Base-by-base conservation (phyloP, 2,797 vertebrate genomes). In the Eleutherodactylus coqui region DNA sequence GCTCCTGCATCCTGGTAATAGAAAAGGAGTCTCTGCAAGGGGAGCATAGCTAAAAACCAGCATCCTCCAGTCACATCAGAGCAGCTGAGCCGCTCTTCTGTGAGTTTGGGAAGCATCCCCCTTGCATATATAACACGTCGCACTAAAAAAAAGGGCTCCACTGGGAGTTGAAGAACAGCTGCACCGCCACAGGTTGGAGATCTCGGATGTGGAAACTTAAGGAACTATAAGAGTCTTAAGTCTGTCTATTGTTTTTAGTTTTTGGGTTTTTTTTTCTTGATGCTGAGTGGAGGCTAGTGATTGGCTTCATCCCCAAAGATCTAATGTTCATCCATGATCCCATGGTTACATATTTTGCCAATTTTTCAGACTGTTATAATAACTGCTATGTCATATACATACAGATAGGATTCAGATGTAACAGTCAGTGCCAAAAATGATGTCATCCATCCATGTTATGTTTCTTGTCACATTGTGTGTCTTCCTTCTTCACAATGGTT, bases 311-410 rank as follows among this genome's bases (percentile, higher is more conserved):
- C 34, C 53, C 16, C 76, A 53, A 41, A 58, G 51, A 78, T 60
- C 55, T 43, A 79, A 79, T 43, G 14, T 24, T 24, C 7, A 60
- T 60, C 6, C 24, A 9, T 27, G 27, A 60, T 79, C 76, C 76
- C 76, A 78, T 60, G 53, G 4, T 38, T 43, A 79, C 36, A 60
- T 60, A 60, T 79, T 38, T 43, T 43, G 36, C 77, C 77, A 60
- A 62, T 62, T 43, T 60, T n/a, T 24, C 77, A 62, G 36, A 79
- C 53, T 29, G 21, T 79, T 60, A 60, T 24, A 38, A 51, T 58
- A 41, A n/a, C 77, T 41, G 53, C 24, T 43, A 16, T 60, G n/a
- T 43, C 60, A 60, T 79, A 62, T 60, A 58, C 38, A 41, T n/a
- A 24, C 34, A 69, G 29, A 24, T 21, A 3, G 19, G 49, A 32